Percentiles rank a stretch among this genome's conserved stretches.
phyloP scores from a whole-genome alignment of 1,140 invertebrate genomes.

The Tribolium castaneum region DNA sequence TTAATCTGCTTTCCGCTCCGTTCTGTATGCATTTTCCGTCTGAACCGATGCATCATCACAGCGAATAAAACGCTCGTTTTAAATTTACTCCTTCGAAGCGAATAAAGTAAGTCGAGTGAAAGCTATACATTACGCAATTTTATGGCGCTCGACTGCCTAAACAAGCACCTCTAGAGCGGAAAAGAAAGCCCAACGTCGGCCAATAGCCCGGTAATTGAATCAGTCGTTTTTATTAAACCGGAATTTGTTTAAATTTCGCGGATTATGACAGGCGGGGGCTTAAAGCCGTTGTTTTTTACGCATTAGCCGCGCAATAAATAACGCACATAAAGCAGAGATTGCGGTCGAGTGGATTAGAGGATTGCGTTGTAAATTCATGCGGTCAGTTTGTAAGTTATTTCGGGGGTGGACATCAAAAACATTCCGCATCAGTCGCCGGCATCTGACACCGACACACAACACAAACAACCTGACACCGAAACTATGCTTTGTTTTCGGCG shows the following conservation, averaged over 20 bases:
- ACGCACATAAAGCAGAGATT: not conserved
- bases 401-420: slow-evolving; percentile 21
- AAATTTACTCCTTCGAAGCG: not conserved
- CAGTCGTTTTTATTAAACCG: no score
- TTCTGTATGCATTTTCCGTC: not conserved
- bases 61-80: not conserved
- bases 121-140: slow-evolving; percentile 23
- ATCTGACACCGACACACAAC: slow-evolving; percentile 26
- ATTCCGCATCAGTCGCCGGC: slow-evolving; percentile 28
- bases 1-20: not conserved
- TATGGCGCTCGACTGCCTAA: not conserved
- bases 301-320: not conserved
- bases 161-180: not conserved
- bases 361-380: slow-evolving; percentile 30
- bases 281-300: not conserved
- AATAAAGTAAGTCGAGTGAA: slow-evolving; percentile 11
- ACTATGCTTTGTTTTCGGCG: slow-evolving; percentile 17
- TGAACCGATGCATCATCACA: not conserved
- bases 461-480: slow-evolving; percentile 23
- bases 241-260: no score
- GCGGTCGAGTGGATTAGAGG: slow-evolving; percentile 21
- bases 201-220: no score
- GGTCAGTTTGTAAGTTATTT: slow-evolving; percentile 35
- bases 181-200: not conserved
- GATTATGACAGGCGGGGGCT: no score